These are phyloP conservation scores for Lucifuga dentata DNA, from an alignment of 2,113 vertebrate species.

Conservation along the genomic window DNA sequence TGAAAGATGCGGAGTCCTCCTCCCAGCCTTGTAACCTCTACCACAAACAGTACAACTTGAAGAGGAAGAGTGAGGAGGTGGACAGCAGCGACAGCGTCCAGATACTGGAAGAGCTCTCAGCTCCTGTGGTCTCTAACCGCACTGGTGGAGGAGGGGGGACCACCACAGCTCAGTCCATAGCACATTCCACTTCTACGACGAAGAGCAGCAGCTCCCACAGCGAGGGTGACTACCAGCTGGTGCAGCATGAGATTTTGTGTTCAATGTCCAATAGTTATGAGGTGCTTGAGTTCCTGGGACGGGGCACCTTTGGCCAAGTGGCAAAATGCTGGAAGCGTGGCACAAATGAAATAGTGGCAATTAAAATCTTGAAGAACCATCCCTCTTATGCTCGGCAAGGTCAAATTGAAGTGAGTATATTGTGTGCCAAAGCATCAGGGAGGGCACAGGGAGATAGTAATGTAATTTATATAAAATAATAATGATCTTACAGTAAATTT, in stretches of 20 bases:
- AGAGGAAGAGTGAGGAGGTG: constrained; percentile 98
- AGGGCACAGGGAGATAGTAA: too few relatives aligned
- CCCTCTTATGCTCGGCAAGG: constrained; percentile 97
- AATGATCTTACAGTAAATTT: too few relatives aligned
- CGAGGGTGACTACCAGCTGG: constrained; percentile 98
- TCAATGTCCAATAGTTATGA: constrained; percentile 98
- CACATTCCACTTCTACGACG: constrained; percentile 90
- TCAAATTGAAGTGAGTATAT: constrained; percentile 93
- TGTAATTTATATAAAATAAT: too few relatives aligned
- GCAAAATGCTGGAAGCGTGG: constrained; percentile 98
- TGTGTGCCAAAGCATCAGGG: background rate
- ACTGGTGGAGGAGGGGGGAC: constrained; percentile 87
- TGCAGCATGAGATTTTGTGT: constrained; percentile 98
- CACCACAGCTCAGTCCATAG: constrained; percentile 86
- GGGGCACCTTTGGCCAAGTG: constrained; percentile 97
- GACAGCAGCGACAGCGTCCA: constrained; percentile 99
- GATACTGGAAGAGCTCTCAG: constrained; percentile 98
- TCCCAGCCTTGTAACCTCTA: constrained; percentile 86
- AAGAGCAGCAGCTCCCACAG: constrained; percentile 96
- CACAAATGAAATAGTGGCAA: constrained; percentile 98
- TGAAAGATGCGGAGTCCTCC: constrained; percentile 85
- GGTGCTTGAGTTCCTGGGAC: constrained; percentile 96
- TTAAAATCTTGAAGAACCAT: constrained; percentile 98
- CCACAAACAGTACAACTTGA: constrained; percentile 95
- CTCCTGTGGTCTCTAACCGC: constrained; percentile 95